Conservation (phyloP, 2,888 invertebrate species). For the Panorpa germanica region DNA sequence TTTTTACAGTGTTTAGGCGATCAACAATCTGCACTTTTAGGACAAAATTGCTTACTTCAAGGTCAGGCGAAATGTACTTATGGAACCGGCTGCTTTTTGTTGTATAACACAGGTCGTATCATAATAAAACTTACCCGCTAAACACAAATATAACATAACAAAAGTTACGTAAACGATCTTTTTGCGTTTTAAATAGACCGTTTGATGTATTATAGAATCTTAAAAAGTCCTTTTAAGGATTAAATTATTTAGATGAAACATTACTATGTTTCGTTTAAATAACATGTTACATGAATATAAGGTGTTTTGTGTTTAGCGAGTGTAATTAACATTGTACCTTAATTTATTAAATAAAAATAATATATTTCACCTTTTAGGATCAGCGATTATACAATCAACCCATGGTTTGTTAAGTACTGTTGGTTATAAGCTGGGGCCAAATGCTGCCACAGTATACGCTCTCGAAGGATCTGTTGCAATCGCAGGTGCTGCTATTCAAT, state of each 20-base stretch:
- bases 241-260: too few relatives aligned
- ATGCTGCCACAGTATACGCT: constrained; percentile 60
- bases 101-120: constrained; percentile 86
- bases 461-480: constrained; percentile 82
- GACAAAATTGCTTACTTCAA: constrained; percentile 73
- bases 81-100: constrained; percentile 87
- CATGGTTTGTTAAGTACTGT: constrained; percentile 83
- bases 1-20: constrained; percentile 69
- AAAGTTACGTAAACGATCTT: too few relatives aligned
- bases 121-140: too few relatives aligned
- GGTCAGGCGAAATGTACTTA: constrained; percentile 91
- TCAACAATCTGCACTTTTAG: constrained; percentile 86
- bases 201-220: background rate
- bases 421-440: constrained; percentile 71
- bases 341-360: background rate
- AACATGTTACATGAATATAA: too few relatives aligned
- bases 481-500: constrained; percentile 69
- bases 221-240: too few relatives aligned
- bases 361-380: too few relatives aligned
- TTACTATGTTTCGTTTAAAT: too few relatives aligned
- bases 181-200: constrained; percentile 6
- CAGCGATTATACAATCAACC: constrained; percentile 55
- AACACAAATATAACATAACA: too few relatives aligned
- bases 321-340: background rate
- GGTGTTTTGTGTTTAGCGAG: too few relatives aligned